phyloP scores from a whole-genome alignment of 2,113 vertebrate species.

The Myodes glareolus region DNA sequence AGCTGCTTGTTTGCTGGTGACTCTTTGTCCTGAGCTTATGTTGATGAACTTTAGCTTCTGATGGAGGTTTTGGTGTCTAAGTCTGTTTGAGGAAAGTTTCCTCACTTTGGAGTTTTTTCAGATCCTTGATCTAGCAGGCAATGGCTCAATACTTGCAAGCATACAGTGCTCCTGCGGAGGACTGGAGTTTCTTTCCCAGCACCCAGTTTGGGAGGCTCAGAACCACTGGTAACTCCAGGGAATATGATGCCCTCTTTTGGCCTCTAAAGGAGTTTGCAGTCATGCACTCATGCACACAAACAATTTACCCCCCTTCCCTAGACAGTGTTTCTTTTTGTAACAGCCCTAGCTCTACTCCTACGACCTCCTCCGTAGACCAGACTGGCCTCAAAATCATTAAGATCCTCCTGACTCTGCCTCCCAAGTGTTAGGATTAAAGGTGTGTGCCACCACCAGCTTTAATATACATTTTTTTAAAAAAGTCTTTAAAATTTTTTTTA shows the following conservation, averaged over 20 bases:
- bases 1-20: rapidly evolving
- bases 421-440: no score
- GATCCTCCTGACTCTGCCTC: no score
- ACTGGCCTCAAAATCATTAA: no score
- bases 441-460: no score
- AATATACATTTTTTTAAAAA: no score
- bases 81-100: neutral
- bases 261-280: neutral
- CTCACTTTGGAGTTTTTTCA: neutral
- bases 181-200: neutral
- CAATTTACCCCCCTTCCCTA: no score
- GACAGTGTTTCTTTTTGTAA: no score
- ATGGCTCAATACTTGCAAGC: neutral
- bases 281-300: neutral
- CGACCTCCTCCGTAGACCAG: no score
- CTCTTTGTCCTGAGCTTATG: neutral
- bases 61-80: neutral
- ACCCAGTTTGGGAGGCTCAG: neutral
- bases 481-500: neutral
- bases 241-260: neutral
- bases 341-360: no score
- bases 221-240: neutral
- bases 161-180: neutral
- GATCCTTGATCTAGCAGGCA: no score
- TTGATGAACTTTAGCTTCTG: neutral